Conservation (phyloP, 2,797 vertebrate genomes). For the Oophaga sylvatica region DNA sequence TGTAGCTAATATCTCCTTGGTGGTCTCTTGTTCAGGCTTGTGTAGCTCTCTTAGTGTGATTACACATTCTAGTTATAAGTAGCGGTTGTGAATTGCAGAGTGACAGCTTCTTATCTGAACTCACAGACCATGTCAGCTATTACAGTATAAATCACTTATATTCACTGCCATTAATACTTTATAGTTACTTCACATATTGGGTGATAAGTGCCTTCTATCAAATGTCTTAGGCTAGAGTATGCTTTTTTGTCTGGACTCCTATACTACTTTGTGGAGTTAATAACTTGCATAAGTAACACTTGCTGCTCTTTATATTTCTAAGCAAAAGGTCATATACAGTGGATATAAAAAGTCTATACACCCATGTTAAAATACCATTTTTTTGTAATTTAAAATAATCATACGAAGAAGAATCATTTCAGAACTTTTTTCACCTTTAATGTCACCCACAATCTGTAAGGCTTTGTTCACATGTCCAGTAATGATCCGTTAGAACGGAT, state of each 20-base stretch:
- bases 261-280: background rate
- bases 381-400: too few species aligned
- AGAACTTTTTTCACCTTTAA: too few species aligned
- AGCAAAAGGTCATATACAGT: background rate
- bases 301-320: background rate
- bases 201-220: constrained; percentile 2
- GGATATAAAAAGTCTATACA: too few species aligned
- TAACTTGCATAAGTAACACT: background rate
- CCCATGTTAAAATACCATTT: too few species aligned
- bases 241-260: background rate
- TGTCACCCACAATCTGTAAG: too few species aligned
- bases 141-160: constrained; percentile 21
- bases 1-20: background rate
- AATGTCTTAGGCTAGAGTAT: background rate
- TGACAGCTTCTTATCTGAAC: constrained; percentile 31
- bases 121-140: constrained; percentile 18
- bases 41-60: background rate
- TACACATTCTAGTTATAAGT: background rate
- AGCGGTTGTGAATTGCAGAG: background rate
- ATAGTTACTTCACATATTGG: background rate
- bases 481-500: too few species aligned
- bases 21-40: background rate
- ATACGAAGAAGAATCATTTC: too few species aligned
- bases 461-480: too few species aligned
- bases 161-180: constrained; percentile 16